Evolutionary conservation across 2,113 vertebrate genomes (phyloP), one percentile per base, ranked within the genome.

Genomic region (Amblyornis subalaris): DNA sequence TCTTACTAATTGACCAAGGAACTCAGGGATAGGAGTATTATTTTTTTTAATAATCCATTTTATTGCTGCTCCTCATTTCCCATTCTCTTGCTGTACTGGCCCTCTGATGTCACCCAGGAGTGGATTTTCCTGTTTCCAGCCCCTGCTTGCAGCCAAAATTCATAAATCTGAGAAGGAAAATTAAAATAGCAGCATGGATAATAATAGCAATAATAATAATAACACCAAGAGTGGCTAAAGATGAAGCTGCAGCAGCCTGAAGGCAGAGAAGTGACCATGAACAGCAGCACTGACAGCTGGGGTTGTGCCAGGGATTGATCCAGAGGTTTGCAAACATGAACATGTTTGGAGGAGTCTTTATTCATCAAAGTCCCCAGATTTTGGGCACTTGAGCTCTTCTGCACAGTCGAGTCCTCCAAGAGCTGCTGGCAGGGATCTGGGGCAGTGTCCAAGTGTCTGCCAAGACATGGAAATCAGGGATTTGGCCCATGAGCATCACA

Each of bases 1-100:
- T 85, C 61, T 93, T 77, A 51, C 94, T 96, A 95, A 94, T 89
- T 95, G 94, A 84, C 86, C 76, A 74, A 95, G 75, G 89, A 94
- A 94, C 60, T 79, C 45, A 10, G 64, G 89, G 80, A 75, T 19
- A 80, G 62, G 55, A 81, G 7, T 15, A 14, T 69, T 65, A 14
- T 77, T 71, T 94, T 72, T 85, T 65, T 94, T 57, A 94, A 96
- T 91, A 93, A 93, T 93, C 75, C 85, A 69, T 95, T 93, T 94
- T 90, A 85, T 90, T 93, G 60, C 89, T 55, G 54, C 58, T 81
- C 70, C 96, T 94, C 62, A 67, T 94, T 95, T 95, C 85, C 14
- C 71, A 82, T 95, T 95, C 85, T 91, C 48, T 57, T 51, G 61
- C 82, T 74, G 62, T 35, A 5, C 61, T n/a, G 75, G 35, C 51